Percentiles rank a stretch among this genome's conserved stretches.
These are phyloP conservation scores for Saturnia pavonia DNA, from an alignment of 2,888 invertebrate genomes.

Conservation along the genomic window DNA sequence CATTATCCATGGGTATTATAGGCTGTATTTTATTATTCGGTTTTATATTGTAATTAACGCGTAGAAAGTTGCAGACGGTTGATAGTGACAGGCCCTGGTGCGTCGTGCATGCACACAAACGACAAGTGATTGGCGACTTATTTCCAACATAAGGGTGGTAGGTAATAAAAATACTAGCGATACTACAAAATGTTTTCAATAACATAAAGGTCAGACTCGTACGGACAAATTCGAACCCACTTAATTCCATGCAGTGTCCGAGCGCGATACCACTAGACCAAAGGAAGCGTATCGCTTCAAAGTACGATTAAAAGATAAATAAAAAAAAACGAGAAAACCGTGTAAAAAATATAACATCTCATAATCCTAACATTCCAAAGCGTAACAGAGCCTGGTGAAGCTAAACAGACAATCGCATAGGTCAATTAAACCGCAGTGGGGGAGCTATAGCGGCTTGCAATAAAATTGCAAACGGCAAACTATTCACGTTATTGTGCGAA, in stretches of 20 bases:
- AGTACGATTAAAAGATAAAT: not conserved
- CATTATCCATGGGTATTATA: too few relatives aligned
- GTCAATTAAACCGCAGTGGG: constrained; percentile 30
- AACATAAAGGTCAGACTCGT: not conserved
- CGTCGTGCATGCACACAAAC: too few relatives aligned
- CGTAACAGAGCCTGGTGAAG: not conserved
- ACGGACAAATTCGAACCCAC: not conserved
- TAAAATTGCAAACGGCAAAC: constrained; percentile 19
- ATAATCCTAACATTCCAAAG: not conserved
- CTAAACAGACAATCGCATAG: constrained; percentile 27
- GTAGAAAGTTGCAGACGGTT: too few relatives aligned
- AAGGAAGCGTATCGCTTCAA: not conserved
- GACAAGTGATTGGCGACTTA: not conserved
- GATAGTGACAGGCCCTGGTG: too few relatives aligned
- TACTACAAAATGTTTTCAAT: too few relatives aligned
- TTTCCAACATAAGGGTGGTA: not conserved
- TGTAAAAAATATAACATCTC: not conserved
- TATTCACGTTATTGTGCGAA: constrained; percentile 12
- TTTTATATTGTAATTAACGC: too few relatives aligned
- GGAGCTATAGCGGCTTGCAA: constrained; percentile 31
- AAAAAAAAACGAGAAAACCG: not conserved
- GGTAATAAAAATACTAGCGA: not conserved
- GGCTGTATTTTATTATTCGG: too few relatives aligned
- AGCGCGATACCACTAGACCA: not conserved
- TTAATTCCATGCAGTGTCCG: not conserved